These are phyloP conservation scores for Siniperca obscura DNA, from an alignment of 2,797 vertebrate species.

Conservation along the genomic window DNA sequence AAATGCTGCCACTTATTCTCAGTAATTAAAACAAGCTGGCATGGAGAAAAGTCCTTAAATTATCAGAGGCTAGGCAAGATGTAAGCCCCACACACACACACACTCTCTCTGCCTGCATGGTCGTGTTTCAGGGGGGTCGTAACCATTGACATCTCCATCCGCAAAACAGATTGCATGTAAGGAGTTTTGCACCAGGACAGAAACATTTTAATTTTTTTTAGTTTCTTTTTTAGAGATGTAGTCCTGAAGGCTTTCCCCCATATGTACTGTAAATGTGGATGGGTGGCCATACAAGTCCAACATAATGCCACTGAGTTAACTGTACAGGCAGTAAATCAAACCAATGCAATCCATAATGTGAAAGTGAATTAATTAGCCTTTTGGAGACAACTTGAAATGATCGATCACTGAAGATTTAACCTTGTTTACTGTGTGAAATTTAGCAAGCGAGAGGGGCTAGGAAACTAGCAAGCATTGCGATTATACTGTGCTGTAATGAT, in stretches of 20 bases:
- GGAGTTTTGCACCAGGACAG: constrained; percentile 59
- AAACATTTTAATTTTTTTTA: constrained; percentile 23
- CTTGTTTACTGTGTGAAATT: constrained; percentile 52
- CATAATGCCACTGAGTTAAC: constrained; percentile 51
- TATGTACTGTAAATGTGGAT: constrained; percentile 51
- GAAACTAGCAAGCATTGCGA: background rate
- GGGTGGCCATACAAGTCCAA: constrained; percentile 50
- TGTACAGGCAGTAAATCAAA: constrained; percentile 56
- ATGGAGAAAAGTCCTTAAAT: constrained; percentile 83
- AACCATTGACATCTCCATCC: constrained; percentile 84
- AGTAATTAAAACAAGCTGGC: constrained; percentile 91
- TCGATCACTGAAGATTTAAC: constrained; percentile 51
- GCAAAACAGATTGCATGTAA: constrained; percentile 78
- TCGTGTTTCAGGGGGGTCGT: constrained; percentile 78
- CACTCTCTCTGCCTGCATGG: constrained; percentile 24
- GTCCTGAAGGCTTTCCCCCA: constrained; percentile 39
- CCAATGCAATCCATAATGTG: constrained; percentile 47
- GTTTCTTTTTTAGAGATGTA: constrained; percentile 23
- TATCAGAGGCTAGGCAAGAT: constrained; percentile 81
- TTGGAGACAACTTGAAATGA: constrained; percentile 48
- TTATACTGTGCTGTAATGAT: constrained; percentile 26
- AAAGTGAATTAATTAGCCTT: constrained; percentile 59
- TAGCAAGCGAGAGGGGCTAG: constrained; percentile 24
- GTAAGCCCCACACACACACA: constrained; percentile 78
- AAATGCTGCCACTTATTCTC: constrained; percentile 87